phyloP scores from a whole-genome alignment of 1,140 invertebrate genomes.

The Sitobion miscanthi region DNA sequence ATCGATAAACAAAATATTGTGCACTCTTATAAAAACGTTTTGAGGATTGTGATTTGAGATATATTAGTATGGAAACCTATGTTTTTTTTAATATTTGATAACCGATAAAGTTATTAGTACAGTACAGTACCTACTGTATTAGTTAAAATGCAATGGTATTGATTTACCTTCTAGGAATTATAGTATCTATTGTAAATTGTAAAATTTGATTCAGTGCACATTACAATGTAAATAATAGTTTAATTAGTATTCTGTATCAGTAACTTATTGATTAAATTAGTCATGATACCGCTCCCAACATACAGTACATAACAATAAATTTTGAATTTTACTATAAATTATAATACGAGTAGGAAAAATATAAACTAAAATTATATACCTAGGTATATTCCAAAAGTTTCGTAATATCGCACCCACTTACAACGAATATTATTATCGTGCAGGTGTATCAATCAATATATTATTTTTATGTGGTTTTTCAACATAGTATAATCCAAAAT shows the following conservation, averaged over 20 bases:
- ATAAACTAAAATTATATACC: too few relatives aligned
- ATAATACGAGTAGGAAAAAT: too few relatives aligned
- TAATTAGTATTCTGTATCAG: constrained; percentile 3
- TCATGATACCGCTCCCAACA: background rate
- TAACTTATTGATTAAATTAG: background rate
- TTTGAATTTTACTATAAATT: too few relatives aligned
- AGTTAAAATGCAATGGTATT: background rate
- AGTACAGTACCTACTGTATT: background rate
- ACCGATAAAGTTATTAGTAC: background rate
- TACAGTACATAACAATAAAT: background rate
- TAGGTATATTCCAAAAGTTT: too few relatives aligned
- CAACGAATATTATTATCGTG: too few relatives aligned
- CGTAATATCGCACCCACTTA: too few relatives aligned
- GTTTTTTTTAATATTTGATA: background rate
- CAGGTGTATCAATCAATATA: too few relatives aligned
- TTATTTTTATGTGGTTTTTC: too few relatives aligned
- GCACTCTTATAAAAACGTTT: background rate
- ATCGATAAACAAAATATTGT: background rate
- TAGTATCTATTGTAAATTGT: background rate
- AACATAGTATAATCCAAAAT: too few relatives aligned
- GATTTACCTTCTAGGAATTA: background rate
- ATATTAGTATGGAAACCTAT: background rate
- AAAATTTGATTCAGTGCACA: background rate
- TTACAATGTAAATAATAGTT: background rate
- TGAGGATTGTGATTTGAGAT: background rate